A percentile compares a stretch with the other conserved stretches of the same genome.
phyloP scores from a whole-genome alignment of 1,140 invertebrate genomes.

The Hylaeus volcanicus region DNA sequence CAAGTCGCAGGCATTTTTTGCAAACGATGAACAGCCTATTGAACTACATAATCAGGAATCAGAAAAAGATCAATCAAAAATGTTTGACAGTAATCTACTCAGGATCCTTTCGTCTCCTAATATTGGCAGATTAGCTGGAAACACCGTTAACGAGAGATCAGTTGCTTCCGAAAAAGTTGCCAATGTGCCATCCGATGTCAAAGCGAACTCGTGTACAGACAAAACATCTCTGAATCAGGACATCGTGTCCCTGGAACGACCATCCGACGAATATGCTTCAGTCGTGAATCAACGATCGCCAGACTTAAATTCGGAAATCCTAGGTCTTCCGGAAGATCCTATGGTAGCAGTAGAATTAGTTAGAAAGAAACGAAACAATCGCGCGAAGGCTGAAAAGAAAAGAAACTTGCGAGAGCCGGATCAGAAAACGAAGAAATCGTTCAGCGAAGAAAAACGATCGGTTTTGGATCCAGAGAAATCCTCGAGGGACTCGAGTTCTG shows the following conservation, averaged over 20 bases:
- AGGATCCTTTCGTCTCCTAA: neutral
- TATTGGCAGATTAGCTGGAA: neutral
- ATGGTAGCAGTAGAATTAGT: conserved; percentile 14
- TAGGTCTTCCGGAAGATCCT: neutral
- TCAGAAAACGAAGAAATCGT: neutral
- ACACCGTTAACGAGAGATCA: neutral
- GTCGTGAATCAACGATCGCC: neutral
- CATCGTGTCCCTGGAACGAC: neutral
- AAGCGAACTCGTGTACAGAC: neutral
- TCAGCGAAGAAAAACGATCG: neutral
- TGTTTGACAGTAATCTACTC: neutral
- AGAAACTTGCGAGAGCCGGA: neutral
- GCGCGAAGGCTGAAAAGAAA: neutral
- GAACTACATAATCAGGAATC: neutral
- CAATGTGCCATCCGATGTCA: no score
- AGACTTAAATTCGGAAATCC: neutral
- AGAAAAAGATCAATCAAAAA: neutral
- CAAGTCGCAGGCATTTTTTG: neutral
- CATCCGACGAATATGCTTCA: neutral
- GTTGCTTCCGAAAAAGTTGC: neutral
- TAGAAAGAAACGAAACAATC: conserved; percentile 25
- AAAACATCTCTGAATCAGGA: neutral
- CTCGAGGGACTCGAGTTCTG: neutral
- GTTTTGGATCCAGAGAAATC: no score
- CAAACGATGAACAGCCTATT: neutral